Percentiles rank a stretch among this genome's conserved stretches.
Conservation (phyloP, 2,797 vertebrate species). For the Eulemur coronatus region DNA sequence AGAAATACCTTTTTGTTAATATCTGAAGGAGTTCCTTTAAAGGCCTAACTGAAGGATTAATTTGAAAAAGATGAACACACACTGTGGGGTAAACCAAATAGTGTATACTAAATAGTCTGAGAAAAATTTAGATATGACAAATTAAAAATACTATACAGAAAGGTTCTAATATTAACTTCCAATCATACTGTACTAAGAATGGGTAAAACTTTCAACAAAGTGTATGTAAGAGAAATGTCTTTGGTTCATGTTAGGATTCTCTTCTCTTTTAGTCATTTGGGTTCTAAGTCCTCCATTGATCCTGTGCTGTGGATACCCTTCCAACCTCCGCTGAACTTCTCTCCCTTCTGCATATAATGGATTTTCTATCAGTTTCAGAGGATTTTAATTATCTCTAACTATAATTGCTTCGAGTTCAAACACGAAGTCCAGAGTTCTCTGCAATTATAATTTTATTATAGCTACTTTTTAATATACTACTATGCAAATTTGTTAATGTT, state of each 20-base stretch:
- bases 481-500: too few relatives aligned
- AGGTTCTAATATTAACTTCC: neutral
- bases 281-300: neutral
- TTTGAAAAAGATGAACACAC: neutral
- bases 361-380: neutral
- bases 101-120: neutral
- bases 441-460: neutral
- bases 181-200: neutral
- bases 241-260: neutral
- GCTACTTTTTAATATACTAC: too few relatives aligned
- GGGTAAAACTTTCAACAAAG: neutral
- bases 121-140: neutral
- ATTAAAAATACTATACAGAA: neutral
- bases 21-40: neutral
- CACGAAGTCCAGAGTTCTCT: neutral
- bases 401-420: neutral
- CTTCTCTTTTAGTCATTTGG: neutral
- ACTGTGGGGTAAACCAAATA: neutral
- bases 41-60: neutral
- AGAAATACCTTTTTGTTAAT: neutral
- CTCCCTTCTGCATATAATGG: neutral
- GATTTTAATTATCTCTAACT: neutral
- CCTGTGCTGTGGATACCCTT: neutral
- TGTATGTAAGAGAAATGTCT: neutral
- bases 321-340: neutral